Conservation (phyloP, 2,888 invertebrate species). For the Nomada fabriciana region DNA sequence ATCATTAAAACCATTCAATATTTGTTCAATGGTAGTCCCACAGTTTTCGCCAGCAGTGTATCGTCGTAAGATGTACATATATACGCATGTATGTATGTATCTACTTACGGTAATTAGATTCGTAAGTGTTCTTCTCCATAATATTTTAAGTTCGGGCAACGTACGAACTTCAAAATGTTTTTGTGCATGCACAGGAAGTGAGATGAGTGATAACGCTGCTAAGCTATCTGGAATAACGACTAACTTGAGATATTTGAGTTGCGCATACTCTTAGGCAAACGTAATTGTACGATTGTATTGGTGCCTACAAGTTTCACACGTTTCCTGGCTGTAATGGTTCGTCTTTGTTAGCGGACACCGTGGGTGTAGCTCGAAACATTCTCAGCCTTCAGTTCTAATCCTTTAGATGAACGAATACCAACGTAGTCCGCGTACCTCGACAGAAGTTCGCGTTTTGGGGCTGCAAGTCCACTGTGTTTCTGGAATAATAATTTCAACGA, state of each 20-base stretch:
- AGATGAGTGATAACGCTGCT: neutral
- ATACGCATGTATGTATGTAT: neutral
- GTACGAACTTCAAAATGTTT: neutral
- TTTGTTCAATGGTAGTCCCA: too few relatives aligned
- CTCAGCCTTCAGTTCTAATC: slow-evolving; percentile 55
- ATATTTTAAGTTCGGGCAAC: too few relatives aligned
- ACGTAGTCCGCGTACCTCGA: slow-evolving; percentile 25
- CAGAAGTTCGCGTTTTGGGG: slow-evolving; percentile 11
- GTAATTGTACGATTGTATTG: slow-evolving; percentile 3
- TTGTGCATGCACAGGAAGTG: neutral
- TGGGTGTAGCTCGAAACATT: slow-evolving; percentile 30
- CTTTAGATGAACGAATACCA: slow-evolving; percentile 29
- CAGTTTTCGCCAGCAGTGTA: too few relatives aligned
- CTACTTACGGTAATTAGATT: neutral
- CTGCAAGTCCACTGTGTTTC: slow-evolving; percentile 14
- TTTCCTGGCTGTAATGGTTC: slow-evolving; percentile 25
- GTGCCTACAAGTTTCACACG: slow-evolving; percentile 45
- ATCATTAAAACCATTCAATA: too few relatives aligned
- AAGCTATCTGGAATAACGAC: slow-evolving; percentile 1
- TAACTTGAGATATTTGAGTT: slow-evolving; percentile 13
- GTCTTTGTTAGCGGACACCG: slow-evolving; percentile 37
- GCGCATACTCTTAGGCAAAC: slow-evolving; percentile 2
- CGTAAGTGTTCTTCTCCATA: neutral
- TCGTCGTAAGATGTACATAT: too few relatives aligned
- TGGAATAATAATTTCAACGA: slow-evolving; percentile 49